Evolutionary conservation across 2,888 invertebrate species (phyloP).

Genomic region (Aspidapion aeneum): DNA sequence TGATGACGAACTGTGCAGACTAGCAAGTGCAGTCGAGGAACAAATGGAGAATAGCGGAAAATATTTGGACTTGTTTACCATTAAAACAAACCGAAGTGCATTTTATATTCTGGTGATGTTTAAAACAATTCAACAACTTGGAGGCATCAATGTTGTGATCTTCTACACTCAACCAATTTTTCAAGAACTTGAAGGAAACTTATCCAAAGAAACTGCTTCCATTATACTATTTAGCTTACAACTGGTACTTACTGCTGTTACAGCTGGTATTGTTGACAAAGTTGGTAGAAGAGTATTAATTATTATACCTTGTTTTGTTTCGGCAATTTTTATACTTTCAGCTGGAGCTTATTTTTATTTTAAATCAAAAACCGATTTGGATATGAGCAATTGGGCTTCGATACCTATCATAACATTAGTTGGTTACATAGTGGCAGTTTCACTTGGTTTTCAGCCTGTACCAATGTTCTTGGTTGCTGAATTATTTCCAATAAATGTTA

Average conservation of each 20-base stretch:
- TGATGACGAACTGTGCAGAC: slow-evolving; percentile 44
- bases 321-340: slow-evolving; percentile 44
- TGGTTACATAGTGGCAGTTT: slow-evolving; percentile 49
- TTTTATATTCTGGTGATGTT: slow-evolving; percentile 59
- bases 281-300: slow-evolving; percentile 54
- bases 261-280: slow-evolving; percentile 57
- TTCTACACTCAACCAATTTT: slow-evolving; percentile 57
- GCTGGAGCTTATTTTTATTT: slow-evolving; percentile 50
- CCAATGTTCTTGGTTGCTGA: slow-evolving; percentile 54
- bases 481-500: slow-evolving; percentile 54
- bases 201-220: background rate
- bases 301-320: slow-evolving; percentile 49
- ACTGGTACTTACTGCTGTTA: slow-evolving; percentile 54
- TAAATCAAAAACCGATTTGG: slow-evolving; percentile 42
- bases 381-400: slow-evolving; percentile 42
- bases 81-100: slow-evolving; percentile 59
- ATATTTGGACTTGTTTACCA: slow-evolving; percentile 50
- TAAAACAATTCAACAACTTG: slow-evolving; percentile 53
- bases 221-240: slow-evolving; percentile 44
- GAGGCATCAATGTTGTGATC: slow-evolving; percentile 60
- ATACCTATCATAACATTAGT: slow-evolving; percentile 49
- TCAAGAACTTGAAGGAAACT: slow-evolving; percentile 37
- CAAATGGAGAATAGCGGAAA: slow-evolving; percentile 52
- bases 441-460: slow-evolving; percentile 52
- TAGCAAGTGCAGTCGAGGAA: slow-evolving; percentile 39